A percentile compares a stretch with the other conserved stretches of the same genome.
Conservation (phyloP, 2,797 vertebrate species). For the Etheostoma nigrum region DNA sequence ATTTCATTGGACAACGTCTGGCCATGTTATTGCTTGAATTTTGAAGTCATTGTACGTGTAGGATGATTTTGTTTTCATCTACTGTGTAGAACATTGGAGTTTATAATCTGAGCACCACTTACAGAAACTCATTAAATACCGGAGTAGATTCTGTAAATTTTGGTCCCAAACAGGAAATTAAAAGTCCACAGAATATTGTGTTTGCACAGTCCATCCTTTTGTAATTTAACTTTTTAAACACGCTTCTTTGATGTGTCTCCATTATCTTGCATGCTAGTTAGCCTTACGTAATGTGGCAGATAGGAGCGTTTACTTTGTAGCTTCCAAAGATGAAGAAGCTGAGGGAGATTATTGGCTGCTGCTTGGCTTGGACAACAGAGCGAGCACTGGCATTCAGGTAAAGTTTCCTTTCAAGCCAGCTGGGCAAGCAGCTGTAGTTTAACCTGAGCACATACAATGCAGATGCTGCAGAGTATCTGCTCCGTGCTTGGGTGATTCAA, state of each 20-base stretch:
- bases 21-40: constrained; percentile 40
- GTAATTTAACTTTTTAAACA: too few species aligned
- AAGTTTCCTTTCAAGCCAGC: neutral
- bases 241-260: neutral
- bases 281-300: neutral
- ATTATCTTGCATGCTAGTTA: neutral
- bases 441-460: neutral
- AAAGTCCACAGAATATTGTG: neutral
- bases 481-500: too few species aligned
- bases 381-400: neutral
- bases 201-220: neutral
- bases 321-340: neutral
- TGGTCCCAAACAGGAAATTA: neutral
- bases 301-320: neutral
- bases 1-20: constrained; percentile 49
- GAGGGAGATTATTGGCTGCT: neutral
- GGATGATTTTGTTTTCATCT: constrained; percentile 47
- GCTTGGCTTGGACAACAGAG: neutral
- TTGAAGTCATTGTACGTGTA: constrained; percentile 14
- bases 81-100: neutral
- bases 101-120: constrained; percentile 10
- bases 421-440: neutral
- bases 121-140: constrained; percentile 26
- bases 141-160: neutral
- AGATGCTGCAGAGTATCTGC: too few species aligned